Evolutionary conservation across 1,140 invertebrate genomes (phyloP).

Genomic region (Physella acuta): DNA sequence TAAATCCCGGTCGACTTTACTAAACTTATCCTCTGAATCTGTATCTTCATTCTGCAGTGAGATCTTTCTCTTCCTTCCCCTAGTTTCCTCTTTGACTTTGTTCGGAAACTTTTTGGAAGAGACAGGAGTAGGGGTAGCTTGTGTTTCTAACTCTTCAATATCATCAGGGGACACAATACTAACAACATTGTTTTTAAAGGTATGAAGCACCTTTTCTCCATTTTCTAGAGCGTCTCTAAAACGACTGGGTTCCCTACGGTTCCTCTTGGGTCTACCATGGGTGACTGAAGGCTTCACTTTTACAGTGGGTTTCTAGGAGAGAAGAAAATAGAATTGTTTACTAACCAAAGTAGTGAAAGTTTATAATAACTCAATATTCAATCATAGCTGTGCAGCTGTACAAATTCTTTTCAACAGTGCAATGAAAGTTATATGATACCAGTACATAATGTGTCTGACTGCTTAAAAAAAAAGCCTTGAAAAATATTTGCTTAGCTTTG

Average conservation of each 20-base stretch:
- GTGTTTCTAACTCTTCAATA: neutral
- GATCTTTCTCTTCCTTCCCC: slow-evolving; percentile 9
- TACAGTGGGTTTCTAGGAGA: neutral
- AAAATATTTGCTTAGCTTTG: too few relatives aligned
- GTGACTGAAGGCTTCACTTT: too few relatives aligned
- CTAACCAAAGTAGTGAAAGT: too few relatives aligned
- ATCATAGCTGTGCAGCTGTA: too few relatives aligned
- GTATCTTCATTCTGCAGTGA: neutral
- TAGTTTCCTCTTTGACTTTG: slow-evolving; percentile 12
- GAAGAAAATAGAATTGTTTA: neutral
- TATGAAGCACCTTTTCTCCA: slow-evolving; percentile 14
- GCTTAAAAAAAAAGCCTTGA: too few relatives aligned
- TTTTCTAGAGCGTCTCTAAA: slow-evolving; percentile 15
- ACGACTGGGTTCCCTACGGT: slow-evolving; percentile 14
- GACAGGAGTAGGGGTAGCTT: neutral
- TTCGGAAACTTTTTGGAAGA: neutral
- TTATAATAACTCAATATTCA: too few relatives aligned
- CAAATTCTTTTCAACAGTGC: too few relatives aligned
- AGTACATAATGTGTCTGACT: too few relatives aligned
- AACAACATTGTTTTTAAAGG: slow-evolving; percentile 21
- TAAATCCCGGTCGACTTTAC: slow-evolving; percentile 8
- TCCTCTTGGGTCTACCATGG: slow-evolving; percentile 6
- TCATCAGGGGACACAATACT: slow-evolving; percentile 11
- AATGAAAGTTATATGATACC: too few relatives aligned
- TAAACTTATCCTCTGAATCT: neutral